phyloP scores from a whole-genome alignment of 2,797 vertebrate species.

The Cephalopachus bancanus region DNA sequence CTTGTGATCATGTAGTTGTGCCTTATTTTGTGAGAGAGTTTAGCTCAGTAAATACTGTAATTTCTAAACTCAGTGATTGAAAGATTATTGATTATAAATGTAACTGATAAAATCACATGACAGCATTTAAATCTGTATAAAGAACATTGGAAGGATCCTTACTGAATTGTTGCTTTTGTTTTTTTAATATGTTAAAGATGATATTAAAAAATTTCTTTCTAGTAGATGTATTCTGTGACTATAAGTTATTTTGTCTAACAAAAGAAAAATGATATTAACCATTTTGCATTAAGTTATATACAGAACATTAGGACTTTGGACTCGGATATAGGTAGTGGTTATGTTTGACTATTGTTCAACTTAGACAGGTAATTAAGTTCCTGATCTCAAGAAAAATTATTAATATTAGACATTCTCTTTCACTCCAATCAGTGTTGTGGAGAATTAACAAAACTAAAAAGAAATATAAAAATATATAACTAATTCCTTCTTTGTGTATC shows the following conservation, averaged over 20 bases:
- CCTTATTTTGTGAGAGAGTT: constrained; percentile 91
- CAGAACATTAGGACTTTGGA: constrained; percentile 34
- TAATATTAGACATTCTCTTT: constrained; percentile 19
- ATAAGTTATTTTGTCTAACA: constrained; percentile 70
- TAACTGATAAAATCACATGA: constrained; percentile 79
- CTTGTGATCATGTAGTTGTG: constrained; percentile 92
- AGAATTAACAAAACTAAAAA: constrained; percentile 68
- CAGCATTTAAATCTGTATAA: constrained; percentile 84
- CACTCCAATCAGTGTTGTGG: constrained; percentile 18
- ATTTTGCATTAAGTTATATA: constrained; percentile 59
- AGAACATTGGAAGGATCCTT: constrained; percentile 87
- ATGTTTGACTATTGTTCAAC: constrained; percentile 20
- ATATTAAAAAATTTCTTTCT: constrained; percentile 94
- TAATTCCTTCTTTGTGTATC: constrained; percentile 11
- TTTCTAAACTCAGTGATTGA: constrained; percentile 85
- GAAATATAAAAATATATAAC: constrained; percentile 31
- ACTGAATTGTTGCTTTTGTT: constrained; percentile 92
- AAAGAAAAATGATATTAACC: constrained; percentile 25
- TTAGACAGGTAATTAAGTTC: constrained; percentile 59
- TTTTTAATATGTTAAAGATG: constrained; percentile 92
- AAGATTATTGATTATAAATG: constrained; percentile 84
- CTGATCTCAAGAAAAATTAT: constrained; percentile 61
- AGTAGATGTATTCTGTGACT: constrained; percentile 84
- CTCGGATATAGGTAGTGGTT: not conserved
- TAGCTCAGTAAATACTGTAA: constrained; percentile 88